These are phyloP conservation scores for Gambusia holbrooki DNA, from an alignment of 2,113 vertebrate genomes.

Conservation along the genomic window DNA sequence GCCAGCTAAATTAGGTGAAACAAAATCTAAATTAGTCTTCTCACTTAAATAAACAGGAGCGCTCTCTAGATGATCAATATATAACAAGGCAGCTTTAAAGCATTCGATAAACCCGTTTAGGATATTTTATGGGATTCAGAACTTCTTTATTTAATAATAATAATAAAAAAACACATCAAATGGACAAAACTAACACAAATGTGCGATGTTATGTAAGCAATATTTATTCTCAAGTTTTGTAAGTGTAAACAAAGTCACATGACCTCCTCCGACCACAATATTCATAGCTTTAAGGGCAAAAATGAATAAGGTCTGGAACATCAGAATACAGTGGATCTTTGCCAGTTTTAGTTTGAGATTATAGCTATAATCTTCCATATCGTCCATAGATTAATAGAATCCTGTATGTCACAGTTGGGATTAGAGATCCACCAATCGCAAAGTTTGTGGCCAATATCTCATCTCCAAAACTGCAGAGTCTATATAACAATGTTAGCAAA, in stretches of 20 bases:
- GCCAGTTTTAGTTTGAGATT: background rate
- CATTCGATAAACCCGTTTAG: background rate
- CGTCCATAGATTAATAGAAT: background rate
- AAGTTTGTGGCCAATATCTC: too few relatives aligned
- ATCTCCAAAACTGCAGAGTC: too few relatives aligned
- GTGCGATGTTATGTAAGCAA: background rate
- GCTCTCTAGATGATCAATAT: background rate
- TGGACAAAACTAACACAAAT: background rate
- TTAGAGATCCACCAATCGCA: background rate
- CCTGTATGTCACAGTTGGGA: background rate
- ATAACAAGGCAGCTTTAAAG: background rate
- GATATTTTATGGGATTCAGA: background rate
- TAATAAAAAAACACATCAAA: background rate
- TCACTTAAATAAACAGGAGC: background rate
- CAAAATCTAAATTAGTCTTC: background rate
- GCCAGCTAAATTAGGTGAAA: background rate
- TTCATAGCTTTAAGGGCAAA: background rate
- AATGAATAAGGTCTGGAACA: background rate
- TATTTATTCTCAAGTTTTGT: background rate
- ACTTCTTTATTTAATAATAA: background rate
- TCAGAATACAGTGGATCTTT: background rate
- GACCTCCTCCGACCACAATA: background rate
- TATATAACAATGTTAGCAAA: too few relatives aligned
- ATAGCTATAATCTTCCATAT: background rate
- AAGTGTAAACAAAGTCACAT: background rate